A percentile compares a stretch with the other conserved stretches of the same genome.
Evolutionary conservation across 2,888 invertebrate species (phyloP).

Genomic region (Melanophora roralis): DNA sequence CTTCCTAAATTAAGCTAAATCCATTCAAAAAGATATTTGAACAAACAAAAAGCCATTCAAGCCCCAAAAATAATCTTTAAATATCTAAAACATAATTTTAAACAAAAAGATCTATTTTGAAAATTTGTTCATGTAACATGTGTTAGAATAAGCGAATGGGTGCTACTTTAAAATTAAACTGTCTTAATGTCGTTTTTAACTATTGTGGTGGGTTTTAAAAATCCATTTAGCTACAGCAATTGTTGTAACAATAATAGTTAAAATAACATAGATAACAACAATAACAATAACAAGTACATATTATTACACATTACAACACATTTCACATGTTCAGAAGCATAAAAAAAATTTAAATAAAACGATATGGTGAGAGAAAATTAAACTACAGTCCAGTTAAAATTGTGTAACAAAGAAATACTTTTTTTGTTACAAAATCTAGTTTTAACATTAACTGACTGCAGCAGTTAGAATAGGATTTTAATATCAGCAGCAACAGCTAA

Average conservation of each 20-base stretch:
- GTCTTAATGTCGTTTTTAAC: slow-evolving; percentile 20
- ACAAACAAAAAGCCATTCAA: no score
- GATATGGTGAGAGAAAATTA: neutral
- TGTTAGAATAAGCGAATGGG: neutral
- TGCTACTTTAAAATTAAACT: slow-evolving; percentile 44
- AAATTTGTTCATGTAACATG: neutral
- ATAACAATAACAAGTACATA: no score
- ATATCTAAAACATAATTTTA: neutral
- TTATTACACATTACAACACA: slow-evolving; percentile 40
- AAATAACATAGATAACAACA: slow-evolving; percentile 13
- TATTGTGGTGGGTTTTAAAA: slow-evolving; percentile 31
- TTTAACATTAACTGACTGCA: neutral
- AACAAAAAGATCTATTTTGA: neutral
- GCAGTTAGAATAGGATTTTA: neutral
- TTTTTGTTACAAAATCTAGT: no score
- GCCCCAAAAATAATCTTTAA: no score
- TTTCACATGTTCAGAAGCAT: slow-evolving; percentile 19
- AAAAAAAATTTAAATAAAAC: neutral
- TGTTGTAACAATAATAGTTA: slow-evolving; percentile 19
- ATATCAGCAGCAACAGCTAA: slow-evolving; percentile 32
- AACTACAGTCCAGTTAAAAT: slow-evolving; percentile 6
- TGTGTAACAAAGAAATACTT: slow-evolving; percentile 48
- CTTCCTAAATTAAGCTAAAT: no score
- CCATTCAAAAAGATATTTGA: no score
- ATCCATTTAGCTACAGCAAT: neutral